phyloP scores from a whole-genome alignment of 2,113 vertebrate genomes.

The Atrichornis clamosus region DNA sequence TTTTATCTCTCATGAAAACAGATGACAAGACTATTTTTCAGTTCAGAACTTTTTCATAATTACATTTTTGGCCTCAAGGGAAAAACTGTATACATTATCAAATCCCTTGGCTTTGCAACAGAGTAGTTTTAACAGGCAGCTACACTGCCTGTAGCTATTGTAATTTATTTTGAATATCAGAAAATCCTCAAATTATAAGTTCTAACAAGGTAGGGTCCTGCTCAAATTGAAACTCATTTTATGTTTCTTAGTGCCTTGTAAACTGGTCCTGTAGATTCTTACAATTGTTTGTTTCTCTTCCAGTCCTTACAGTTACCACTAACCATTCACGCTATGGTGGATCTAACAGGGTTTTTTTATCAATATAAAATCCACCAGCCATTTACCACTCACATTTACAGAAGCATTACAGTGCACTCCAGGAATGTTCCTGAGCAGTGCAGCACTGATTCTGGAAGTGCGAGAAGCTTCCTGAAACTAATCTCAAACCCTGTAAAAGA shows the following conservation, averaged over 20 bases:
- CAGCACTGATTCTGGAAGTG: background rate
- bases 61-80: constrained; percentile 67
- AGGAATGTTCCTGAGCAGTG: background rate
- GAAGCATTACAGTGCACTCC: background rate
- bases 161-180: constrained; percentile 54
- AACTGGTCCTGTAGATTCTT: background rate
- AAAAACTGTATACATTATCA: constrained; percentile 59
- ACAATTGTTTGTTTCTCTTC: background rate
- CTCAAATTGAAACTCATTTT: background rate
- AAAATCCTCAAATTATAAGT: constrained; percentile 20
- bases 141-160: background rate
- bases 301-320: background rate
- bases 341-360: background rate
- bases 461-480: background rate
- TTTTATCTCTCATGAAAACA: constrained; percentile 63
- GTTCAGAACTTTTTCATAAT: constrained; percentile 68
- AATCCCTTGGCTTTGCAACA: constrained; percentile 32
- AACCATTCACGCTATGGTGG: background rate
- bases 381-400: background rate
- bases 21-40: constrained; percentile 64
- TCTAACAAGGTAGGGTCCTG: constrained; percentile 12
- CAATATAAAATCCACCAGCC: background rate
- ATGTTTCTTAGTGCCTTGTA: background rate
- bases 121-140: background rate
- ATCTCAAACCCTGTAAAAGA: background rate